These are phyloP conservation scores for Cylindroiulus punctatus DNA, from an alignment of 2,888 invertebrate species.

Conservation along the genomic window DNA sequence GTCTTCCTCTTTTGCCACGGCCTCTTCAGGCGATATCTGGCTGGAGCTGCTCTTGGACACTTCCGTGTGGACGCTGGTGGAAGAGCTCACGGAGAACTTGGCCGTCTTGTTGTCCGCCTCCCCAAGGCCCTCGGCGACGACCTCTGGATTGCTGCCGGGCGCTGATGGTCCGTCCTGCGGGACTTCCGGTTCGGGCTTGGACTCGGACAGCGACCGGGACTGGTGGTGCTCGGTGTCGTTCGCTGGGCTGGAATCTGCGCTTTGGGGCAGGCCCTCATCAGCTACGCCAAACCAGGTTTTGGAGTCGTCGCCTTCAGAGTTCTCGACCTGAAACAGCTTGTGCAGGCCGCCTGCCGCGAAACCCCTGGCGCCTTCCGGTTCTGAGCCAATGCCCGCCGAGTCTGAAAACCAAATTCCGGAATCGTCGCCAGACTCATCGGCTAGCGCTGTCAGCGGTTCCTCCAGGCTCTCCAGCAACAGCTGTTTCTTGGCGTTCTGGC, in stretches of 20 bases:
- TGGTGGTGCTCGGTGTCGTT: constrained; percentile 47
- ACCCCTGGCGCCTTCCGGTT: background rate
- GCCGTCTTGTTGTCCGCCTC: constrained; percentile 27
- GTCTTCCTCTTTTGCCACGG: background rate
- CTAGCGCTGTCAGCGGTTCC: constrained; percentile 28
- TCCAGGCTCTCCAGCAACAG: constrained; percentile 6
- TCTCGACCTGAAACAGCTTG: background rate
- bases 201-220: background rate
- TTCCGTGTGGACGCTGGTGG: constrained; percentile 52
- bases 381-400: background rate
- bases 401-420: constrained; percentile 56
- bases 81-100: constrained; percentile 56
- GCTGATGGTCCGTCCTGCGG: background rate
- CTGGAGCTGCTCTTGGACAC: constrained; percentile 41
- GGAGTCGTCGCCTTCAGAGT: background rate
- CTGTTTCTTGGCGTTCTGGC: constrained; percentile 24
- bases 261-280: background rate
- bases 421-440: constrained; percentile 56
- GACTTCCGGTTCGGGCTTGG: constrained; percentile 9
- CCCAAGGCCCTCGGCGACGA: background rate
- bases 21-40: background rate
- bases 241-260: constrained; percentile 43
- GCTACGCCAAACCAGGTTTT: constrained; percentile 48
- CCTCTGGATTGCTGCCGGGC: background rate
- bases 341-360: background rate